Conservation (phyloP, 2,797 vertebrate genomes). For the Fistularia tabacaria region DNA sequence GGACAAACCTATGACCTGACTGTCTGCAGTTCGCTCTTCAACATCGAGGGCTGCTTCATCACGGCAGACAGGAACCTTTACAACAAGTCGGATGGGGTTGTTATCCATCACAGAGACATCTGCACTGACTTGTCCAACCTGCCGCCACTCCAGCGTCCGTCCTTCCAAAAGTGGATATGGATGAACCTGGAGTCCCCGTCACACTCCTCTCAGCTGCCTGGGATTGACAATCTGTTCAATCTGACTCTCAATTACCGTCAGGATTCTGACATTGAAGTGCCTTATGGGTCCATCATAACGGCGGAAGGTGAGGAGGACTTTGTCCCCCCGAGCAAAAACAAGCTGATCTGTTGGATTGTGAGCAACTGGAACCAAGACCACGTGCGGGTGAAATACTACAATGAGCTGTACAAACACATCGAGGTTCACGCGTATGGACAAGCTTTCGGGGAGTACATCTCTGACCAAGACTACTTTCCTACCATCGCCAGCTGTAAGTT, state of each 20-base stretch:
- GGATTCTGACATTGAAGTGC: conserved; percentile 95
- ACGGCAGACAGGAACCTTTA: conserved; percentile 91
- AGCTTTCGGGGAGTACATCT: conserved; percentile 91
- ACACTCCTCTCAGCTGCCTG: conserved; percentile 88
- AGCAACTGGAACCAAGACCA: conserved; percentile 98
- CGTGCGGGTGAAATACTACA: conserved; percentile 94
- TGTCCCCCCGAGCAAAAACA: conserved; percentile 89
- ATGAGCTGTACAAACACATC: conserved; percentile 93
- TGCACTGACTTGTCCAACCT: conserved; percentile 91
- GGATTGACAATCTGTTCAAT: conserved; percentile 93
- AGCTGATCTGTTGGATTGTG: conserved; percentile 96
- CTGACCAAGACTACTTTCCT: conserved; percentile 90
- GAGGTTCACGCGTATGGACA: conserved; percentile 93
- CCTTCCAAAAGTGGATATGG: conserved; percentile 98
- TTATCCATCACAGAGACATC: conserved; percentile 95
- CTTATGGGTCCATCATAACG: conserved; percentile 89
- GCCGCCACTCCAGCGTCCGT: conserved; percentile 85
- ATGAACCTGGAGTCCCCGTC: conserved; percentile 97
- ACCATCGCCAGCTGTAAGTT: conserved; percentile 95
- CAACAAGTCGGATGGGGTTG: conserved; percentile 90
- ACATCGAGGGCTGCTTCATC: conserved; percentile 90
- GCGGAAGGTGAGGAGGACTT: conserved; percentile 84
- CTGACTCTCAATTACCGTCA: conserved; percentile 95
- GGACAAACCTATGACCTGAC: conserved; percentile 90
- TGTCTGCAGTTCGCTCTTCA: conserved; percentile 88